Percentiles rank a stretch among this genome's conserved stretches.
Conservation (phyloP, 2,797 vertebrate genomes). For the Chlorospingus flavigularis region DNA sequence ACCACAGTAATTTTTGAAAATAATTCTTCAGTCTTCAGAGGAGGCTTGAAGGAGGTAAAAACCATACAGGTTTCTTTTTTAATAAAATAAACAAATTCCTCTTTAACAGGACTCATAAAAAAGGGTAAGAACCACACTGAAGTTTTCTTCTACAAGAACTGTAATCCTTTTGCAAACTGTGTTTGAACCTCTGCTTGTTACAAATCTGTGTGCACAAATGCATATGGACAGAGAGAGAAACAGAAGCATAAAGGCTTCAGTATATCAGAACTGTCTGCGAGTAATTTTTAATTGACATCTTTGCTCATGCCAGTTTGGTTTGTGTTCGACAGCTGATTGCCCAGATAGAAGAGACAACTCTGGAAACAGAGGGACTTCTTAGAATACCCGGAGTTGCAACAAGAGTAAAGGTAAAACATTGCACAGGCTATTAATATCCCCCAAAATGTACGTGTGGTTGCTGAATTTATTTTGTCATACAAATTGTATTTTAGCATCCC, state of each 20-base stretch:
- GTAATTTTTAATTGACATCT: neutral
- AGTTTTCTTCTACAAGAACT: neutral
- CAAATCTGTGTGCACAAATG: neutral
- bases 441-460: neutral
- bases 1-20: neutral
- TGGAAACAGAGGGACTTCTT: conserved; percentile 93
- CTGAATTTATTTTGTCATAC: neutral
- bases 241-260: neutral
- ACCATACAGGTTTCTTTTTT: neutral
- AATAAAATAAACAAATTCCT: neutral
- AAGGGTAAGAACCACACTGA: neutral
- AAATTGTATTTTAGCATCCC: neutral
- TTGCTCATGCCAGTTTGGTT: neutral
- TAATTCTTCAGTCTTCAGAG: neutral
- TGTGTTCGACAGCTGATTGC: conserved; percentile 81
- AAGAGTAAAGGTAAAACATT: conserved; percentile 88
- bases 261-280: neutral
- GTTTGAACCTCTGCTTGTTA: neutral
- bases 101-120: neutral
- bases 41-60: neutral
- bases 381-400: conserved; percentile 90
- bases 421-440: neutral
- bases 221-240: neutral
- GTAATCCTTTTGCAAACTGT: neutral
- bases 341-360: conserved; percentile 88